Conservation (phyloP, 2,888 invertebrate species). For the Eilema sororculum region DNA sequence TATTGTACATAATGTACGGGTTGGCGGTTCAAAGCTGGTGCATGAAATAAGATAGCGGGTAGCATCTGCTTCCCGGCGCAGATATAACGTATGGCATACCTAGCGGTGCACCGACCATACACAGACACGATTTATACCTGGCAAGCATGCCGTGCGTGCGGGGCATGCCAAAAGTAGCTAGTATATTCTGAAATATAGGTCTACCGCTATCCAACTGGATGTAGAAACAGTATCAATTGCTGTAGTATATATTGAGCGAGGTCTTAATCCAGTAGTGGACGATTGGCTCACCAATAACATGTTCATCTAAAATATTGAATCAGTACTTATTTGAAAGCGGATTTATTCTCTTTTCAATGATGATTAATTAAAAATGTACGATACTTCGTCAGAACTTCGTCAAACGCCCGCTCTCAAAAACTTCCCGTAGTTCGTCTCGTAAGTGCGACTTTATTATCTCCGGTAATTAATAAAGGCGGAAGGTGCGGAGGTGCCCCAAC, state of each 20-base stretch:
- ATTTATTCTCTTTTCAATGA: background rate
- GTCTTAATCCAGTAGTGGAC: background rate
- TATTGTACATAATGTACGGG: background rate
- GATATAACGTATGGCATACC: background rate
- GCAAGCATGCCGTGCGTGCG: conserved; percentile 4
- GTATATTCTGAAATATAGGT: too few relatives aligned
- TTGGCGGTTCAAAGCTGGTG: background rate
- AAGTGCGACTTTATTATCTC: background rate
- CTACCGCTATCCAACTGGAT: too few relatives aligned
- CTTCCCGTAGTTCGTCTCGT: background rate
- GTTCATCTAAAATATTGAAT: background rate
- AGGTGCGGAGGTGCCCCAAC: background rate
- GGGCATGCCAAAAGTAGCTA: background rate
- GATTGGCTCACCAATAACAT: background rate
- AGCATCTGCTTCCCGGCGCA: background rate
- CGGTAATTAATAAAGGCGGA: background rate
- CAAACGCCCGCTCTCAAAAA: background rate
- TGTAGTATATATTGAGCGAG: too few relatives aligned
- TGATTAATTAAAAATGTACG: background rate
- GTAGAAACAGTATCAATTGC: too few relatives aligned
- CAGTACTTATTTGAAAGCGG: too few relatives aligned
- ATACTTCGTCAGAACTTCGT: background rate
- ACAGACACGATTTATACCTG: background rate
- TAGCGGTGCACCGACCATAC: background rate
- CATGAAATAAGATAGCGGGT: background rate